A percentile compares a stretch with the other conserved stretches of the same genome.
Conservation (phyloP, 2,888 invertebrate genomes). For the Hirtodrosophila trivittata region DNA sequence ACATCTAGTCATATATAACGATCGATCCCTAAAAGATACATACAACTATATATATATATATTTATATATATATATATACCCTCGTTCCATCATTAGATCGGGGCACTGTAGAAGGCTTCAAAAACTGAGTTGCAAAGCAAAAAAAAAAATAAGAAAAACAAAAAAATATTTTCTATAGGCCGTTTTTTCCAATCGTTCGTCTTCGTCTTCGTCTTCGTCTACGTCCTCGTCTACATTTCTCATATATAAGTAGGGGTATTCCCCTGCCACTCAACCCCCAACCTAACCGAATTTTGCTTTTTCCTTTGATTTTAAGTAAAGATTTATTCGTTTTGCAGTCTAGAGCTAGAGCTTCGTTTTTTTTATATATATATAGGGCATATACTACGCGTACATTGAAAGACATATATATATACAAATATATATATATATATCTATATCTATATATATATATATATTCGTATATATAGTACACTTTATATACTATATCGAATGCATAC, state of each 20-base stretch:
- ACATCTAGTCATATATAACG: conserved; percentile 74
- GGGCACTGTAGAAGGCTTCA: conserved; percentile 42
- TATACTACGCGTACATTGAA: conserved; percentile 28
- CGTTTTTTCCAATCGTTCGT: conserved; percentile 21
- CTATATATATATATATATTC: conserved; percentile 52
- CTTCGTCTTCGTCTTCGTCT: not conserved
- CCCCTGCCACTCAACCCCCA: no score
- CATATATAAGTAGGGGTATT: no score
- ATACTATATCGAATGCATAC: conserved; percentile 27
- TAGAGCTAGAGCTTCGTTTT: conserved; percentile 40
- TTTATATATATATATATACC: conserved; percentile 4
- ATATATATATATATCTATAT: conserved; percentile 7
- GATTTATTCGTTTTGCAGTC: conserved; percentile 9
- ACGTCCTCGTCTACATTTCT: no score
- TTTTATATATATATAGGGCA: not conserved
- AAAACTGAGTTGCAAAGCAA: conserved; percentile 74
- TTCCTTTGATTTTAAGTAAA: conserved; percentile 6
- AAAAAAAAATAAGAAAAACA: conserved; percentile 11
- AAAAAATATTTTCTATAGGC: conserved; percentile 37
- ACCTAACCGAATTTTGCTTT: not conserved
- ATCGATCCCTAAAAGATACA: conserved; percentile 44
- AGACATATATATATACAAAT: conserved; percentile 43
- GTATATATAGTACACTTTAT: conserved; percentile 37
- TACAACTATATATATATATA: not conserved
- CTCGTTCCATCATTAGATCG: conserved; percentile 7